Evolutionary conservation across 2,797 vertebrate genomes (phyloP), one percentile per base, ranked within the genome.

Genomic region (Tokudaia muenninki): DNA sequence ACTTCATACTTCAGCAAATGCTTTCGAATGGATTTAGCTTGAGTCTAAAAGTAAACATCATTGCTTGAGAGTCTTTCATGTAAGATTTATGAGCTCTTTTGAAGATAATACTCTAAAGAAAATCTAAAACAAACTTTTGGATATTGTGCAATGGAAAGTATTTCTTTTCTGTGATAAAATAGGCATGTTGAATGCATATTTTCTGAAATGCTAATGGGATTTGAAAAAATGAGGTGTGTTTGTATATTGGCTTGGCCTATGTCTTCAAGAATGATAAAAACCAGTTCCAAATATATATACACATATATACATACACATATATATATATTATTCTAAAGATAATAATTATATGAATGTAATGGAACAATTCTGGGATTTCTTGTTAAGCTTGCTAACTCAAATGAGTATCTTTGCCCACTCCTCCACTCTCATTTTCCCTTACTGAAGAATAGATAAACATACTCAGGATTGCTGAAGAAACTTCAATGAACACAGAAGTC

Each of bases 21-120:
- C 50, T 67, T 86, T 81, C 74, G 24, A 80, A 41, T 57, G n/a
- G 17, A 78, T 89, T 94, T 44, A 89, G 37, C 59, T 9, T 31
- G n/a, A 63, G 29, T 67, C 8, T 94, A 44, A 55, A 72, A 86
- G 21, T 61, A 80, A 80, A 84, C 9, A 70, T 61, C 57, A 80
- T 70, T 3, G 29, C 31, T 96, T 34, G 89, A 57, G 44, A 86
- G 63, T 89, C 41, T 89, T 72, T 93, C 65, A 91, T 92, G 57
- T 34, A 41, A 86, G 50, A 77, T 63, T 90, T 92, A 63, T 61
- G 47, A 89, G 63, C 81, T 4, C 37, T 44, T 59, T 90, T 94
- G 31, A 78, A 87, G 61, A 47, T 90, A 87, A 87, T 13, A 79
- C 81, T 87, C 34, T 86, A 65, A 81, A 81, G 55, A 63, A 72